Evolutionary conservation across 2,888 invertebrate genomes (phyloP), one percentile per base, ranked within the genome.

Genomic region (Podotricha telesiphe): DNA sequence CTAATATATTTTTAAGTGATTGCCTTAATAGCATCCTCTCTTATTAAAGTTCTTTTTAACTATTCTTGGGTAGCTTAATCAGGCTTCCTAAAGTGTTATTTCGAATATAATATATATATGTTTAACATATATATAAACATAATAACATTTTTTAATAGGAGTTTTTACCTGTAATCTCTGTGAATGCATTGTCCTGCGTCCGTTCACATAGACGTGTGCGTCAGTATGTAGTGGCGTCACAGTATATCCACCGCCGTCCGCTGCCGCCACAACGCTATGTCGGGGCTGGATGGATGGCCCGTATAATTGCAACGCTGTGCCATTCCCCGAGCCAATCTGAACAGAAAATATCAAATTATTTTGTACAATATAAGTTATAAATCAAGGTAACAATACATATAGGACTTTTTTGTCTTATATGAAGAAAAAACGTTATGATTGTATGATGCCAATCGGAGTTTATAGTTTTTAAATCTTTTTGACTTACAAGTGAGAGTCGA

Each of bases 121-220:
- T 45, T 15, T 45, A 3, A 8, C 11, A 42, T 13, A n/a, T 45
- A 45, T 13, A 7, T 22, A 2, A n/a, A 2, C 7, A n/a, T 51
- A 53, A 53, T 53, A 53, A 28, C n/a, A 34, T 3, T 19, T 10
- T 17, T 2, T 55, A 17, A 34, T 17, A 17, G 1, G 5, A 13
- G 17, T 5, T 8, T 13, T 19, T 71, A 79, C 96, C 94, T 97
- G 97, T 69, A 99, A 93, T 77, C 98, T 96, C 63, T 98, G 98
- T 40, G 99, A 97, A 87, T 99, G 98, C 82, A 96, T 95, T 80
- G 98, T 97, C 77, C 98, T 95, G 82, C 98, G 97, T 59, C 97
- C 97, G 88, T 99, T 98, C 75, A 99, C 97, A 87, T 97, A 98
- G 40, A 98, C 98, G 83, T 98, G 96, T 13, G 99, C 98, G 87